Conservation (phyloP, 2,797 vertebrate species). For the Telmatherina bonti region DNA sequence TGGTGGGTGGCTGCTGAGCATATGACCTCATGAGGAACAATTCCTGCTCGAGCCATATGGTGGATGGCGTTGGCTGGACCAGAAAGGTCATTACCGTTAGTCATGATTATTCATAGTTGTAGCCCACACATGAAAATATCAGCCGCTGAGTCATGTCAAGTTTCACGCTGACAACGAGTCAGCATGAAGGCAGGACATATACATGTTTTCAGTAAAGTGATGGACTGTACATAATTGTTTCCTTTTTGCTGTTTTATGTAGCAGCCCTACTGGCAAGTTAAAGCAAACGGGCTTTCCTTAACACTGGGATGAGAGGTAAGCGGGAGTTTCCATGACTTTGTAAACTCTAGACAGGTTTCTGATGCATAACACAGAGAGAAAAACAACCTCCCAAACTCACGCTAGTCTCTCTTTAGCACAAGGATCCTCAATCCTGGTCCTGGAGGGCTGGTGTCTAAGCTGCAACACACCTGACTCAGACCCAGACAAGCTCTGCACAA, state of each 20-base stretch:
- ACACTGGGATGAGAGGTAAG: too few species aligned
- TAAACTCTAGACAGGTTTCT: too few species aligned
- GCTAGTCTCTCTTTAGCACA: too few species aligned
- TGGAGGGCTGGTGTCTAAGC: too few species aligned
- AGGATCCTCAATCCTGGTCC: too few species aligned
- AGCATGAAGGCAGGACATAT: slow-evolving; percentile 28
- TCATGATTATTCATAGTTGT: slow-evolving; percentile 70
- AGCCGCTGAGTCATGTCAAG: slow-evolving; percentile 64
- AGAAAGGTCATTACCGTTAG: slow-evolving; percentile 73
- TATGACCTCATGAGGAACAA: slow-evolving; percentile 59
- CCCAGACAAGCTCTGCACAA: too few species aligned
- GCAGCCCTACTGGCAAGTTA: neutral
- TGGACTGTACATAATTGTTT: neutral
- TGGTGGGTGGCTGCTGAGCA: slow-evolving; percentile 54
- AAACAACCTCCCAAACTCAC: too few species aligned
- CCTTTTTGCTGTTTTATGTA: neutral
- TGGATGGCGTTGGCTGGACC: slow-evolving; percentile 37
- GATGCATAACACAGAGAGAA: too few species aligned
- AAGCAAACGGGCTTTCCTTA: neutral
- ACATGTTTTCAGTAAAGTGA: neutral
- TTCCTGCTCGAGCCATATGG: slow-evolving; percentile 28
- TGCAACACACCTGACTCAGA: too few species aligned
- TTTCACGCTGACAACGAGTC: slow-evolving; percentile 48
- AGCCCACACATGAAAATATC: slow-evolving; percentile 69
- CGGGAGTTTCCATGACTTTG: too few species aligned